A percentile compares a stretch with the other conserved stretches of the same genome.
These are phyloP conservation scores for Drosophila sp. DNA, from an alignment of 1,140 invertebrate species.

Conservation along the genomic window DNA sequence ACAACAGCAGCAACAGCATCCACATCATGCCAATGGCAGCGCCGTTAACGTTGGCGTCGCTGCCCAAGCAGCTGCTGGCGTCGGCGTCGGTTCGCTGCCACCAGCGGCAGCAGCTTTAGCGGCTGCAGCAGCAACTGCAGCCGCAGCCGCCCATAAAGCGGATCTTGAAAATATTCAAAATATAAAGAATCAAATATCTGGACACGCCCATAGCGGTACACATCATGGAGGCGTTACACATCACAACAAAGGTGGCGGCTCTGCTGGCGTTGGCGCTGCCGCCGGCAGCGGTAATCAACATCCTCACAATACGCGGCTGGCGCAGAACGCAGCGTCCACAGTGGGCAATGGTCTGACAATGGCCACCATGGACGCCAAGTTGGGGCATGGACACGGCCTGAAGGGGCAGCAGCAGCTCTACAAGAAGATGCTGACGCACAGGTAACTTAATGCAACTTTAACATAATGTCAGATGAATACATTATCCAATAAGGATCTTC, in stretches of 20 bases:
- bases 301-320: constrained; percentile 67
- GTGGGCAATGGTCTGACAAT: constrained; percentile 54
- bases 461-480: neutral
- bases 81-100: constrained; percentile 33
- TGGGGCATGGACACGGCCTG: constrained; percentile 60
- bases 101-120: constrained; percentile 27
- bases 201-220: constrained; percentile 30
- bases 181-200: constrained; percentile 74
- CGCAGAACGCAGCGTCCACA: constrained; percentile 53
- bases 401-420: constrained; percentile 68
- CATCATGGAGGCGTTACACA: constrained; percentile 51
- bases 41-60: constrained; percentile 33
- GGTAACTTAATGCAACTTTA: constrained; percentile 35
- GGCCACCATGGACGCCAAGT: constrained; percentile 46
- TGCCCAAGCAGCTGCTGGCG: constrained; percentile 35
- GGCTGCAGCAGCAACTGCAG: constrained; percentile 18
- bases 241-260: constrained; percentile 37
- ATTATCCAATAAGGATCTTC: no score
- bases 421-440: constrained; percentile 75
- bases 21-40: constrained; percentile 37
- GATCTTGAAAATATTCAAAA: constrained; percentile 84
- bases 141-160: constrained; percentile 66
- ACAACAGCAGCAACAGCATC: constrained; percentile 23
- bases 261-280: constrained; percentile 11
- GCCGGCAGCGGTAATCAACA: constrained; percentile 31